phyloP scores from a whole-genome alignment of 2,113 vertebrate species.

The Onychorhynchus coronatus region DNA sequence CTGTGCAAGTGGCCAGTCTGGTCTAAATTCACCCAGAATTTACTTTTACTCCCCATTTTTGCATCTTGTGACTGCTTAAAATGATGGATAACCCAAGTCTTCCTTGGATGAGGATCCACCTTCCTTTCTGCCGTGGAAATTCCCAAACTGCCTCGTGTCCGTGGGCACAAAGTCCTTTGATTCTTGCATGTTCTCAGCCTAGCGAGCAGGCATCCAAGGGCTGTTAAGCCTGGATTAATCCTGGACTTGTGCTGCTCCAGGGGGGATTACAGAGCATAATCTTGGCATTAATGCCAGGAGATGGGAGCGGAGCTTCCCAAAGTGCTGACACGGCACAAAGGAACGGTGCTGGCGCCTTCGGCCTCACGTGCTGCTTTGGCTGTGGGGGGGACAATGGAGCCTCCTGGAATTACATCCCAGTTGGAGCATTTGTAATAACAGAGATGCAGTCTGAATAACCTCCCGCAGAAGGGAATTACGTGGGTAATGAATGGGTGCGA shows the following conservation, averaged over 20 bases:
- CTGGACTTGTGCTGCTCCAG: not conserved
- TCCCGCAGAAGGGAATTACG: not conserved
- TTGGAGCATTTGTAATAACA: slow-evolving; percentile 33
- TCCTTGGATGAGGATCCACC: accelerated
- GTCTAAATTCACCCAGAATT: accelerated
- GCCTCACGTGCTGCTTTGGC: not conserved
- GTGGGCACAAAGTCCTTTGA: not conserved
- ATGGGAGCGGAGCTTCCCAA: not conserved
- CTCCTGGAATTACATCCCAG: slow-evolving; percentile 21
- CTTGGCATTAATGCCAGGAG: not conserved
- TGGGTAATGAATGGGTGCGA: slow-evolving; percentile 58
- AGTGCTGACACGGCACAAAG: not conserved
- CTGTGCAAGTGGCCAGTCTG: accelerated
- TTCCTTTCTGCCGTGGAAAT: not conserved
- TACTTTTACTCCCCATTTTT: not conserved
- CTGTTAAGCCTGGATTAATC: not conserved
- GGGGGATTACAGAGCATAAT: not conserved
- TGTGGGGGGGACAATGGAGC: not conserved
- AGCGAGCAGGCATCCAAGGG: not conserved
- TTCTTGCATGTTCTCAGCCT: not conserved
- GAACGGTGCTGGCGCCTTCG: not conserved
- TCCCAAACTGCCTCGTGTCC: not conserved
- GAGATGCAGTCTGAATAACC: slow-evolving; percentile 30
- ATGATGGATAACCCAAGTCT: not conserved
- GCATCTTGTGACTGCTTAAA: not conserved